phyloP scores from a whole-genome alignment of 1,140 invertebrate genomes.

The Solenopsis invicta region DNA sequence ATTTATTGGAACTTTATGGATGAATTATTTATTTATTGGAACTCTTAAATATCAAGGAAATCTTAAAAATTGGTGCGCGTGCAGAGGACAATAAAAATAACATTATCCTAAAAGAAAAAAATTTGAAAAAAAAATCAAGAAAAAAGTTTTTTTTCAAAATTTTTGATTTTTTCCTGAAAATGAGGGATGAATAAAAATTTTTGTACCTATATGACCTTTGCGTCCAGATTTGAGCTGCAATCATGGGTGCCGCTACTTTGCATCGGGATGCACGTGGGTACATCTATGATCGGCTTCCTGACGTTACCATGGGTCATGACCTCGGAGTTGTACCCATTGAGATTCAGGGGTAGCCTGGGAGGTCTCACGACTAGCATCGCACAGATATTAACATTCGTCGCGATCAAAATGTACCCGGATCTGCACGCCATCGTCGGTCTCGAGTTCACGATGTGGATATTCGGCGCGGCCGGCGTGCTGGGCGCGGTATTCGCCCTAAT shows the following conservation, averaged over 20 bases:
- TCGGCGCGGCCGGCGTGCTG: conserved; percentile 90
- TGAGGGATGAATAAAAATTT: no score
- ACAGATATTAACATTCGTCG: conserved; percentile 90
- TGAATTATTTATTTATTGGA: no score
- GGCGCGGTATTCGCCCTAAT: conserved; percentile 90
- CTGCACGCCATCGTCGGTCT: conserved; percentile 88
- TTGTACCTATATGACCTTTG: background rate
- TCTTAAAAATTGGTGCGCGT: no score
- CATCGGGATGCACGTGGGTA: conserved; percentile 90
- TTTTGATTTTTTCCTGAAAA: no score
- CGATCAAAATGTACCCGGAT: conserved; percentile 91
- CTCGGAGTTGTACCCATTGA: conserved; percentile 91
- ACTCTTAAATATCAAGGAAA: no score
- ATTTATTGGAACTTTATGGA: no score
- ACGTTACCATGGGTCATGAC: conserved; percentile 93
- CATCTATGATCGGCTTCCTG: conserved; percentile 91
- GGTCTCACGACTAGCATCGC: conserved; percentile 91
- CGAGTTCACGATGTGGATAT: conserved; percentile 92
- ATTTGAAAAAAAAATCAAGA: no score
- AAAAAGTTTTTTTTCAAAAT: no score
- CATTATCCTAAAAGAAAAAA: no score
- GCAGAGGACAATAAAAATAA: no score
- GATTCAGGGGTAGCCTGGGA: conserved; percentile 90
- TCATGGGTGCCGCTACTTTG: conserved; percentile 88
- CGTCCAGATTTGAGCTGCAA: conserved; percentile 73